These are phyloP conservation scores for Melinopterus prodromus DNA, from an alignment of 2,888 invertebrate species.

Conservation along the genomic window DNA sequence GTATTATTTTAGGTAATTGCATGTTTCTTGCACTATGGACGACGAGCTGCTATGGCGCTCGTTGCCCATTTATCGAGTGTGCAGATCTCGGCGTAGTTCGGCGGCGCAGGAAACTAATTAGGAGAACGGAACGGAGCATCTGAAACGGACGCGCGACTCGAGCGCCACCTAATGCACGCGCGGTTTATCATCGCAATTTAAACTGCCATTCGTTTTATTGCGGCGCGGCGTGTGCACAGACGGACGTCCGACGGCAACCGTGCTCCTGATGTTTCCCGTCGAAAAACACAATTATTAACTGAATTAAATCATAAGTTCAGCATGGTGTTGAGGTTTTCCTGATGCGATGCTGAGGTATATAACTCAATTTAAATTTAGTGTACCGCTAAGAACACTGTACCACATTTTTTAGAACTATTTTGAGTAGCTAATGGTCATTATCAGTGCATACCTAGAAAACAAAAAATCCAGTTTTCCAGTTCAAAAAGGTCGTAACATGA, in stretches of 20 bases:
- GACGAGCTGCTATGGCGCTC: neutral
- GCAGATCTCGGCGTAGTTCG: neutral
- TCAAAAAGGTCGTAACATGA: too few species aligned
- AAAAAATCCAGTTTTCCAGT: too few species aligned
- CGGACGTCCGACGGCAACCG: neutral
- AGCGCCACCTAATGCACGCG: neutral
- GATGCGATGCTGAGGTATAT: too few species aligned
- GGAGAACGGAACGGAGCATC: neutral
- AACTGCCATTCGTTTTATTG: neutral
- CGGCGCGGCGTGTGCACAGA: neutral
- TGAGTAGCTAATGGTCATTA: too few species aligned
- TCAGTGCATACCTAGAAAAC: too few species aligned
- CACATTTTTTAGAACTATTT: too few species aligned
- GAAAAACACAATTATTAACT: neutral
- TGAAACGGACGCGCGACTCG: neutral
- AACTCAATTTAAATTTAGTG: too few species aligned
- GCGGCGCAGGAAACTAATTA: conserved; percentile 4
- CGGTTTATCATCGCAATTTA: neutral
- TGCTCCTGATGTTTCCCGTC: neutral
- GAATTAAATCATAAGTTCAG: neutral
- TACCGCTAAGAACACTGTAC: too few species aligned
- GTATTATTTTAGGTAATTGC: neutral
- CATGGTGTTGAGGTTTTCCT: neutral
- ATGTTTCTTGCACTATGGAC: neutral
- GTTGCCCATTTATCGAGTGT: neutral